These are phyloP conservation scores for Drosophila borealis DNA, from an alignment of 2,888 invertebrate species.

Conservation along the genomic window DNA sequence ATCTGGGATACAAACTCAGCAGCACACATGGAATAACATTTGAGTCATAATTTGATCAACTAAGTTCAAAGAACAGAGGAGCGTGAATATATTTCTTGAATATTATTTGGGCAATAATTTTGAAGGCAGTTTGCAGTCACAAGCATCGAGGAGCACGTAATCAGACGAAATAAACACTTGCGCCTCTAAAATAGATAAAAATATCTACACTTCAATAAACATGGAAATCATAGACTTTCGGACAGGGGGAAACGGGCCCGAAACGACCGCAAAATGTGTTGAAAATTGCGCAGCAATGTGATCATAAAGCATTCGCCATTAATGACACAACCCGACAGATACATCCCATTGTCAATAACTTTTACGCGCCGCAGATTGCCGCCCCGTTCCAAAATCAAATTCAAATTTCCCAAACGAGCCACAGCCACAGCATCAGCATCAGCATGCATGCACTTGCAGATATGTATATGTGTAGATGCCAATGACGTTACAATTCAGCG, in stretches of 20 bases:
- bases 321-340: slow-evolving; percentile 83
- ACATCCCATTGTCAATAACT: slow-evolving; percentile 83
- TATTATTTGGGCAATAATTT: slow-evolving; percentile 52
- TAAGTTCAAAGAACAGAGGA: slow-evolving; percentile 38
- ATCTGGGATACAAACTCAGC: slow-evolving; percentile 10
- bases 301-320: slow-evolving; percentile 83
- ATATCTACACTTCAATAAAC: slow-evolving; percentile 82
- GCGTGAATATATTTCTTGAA: slow-evolving; percentile 26
- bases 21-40: slow-evolving; percentile 51
- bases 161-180: slow-evolving; percentile 80
- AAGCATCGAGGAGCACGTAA: slow-evolving; percentile 51
- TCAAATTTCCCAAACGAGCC: slow-evolving; percentile 73
- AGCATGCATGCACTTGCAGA: not conserved
- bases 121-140: slow-evolving; percentile 30
- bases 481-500: slow-evolving; percentile 51
- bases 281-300: slow-evolving; percentile 79
- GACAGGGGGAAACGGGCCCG: not conserved
- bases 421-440: slow-evolving; percentile 47
- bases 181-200: slow-evolving; percentile 80
- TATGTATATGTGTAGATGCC: slow-evolving; percentile 24
- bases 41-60: slow-evolving; percentile 65
- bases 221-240: slow-evolving; percentile 71
- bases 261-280: slow-evolving; percentile 72
- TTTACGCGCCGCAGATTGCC: slow-evolving; percentile 80
- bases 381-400: slow-evolving; percentile 72